These are phyloP conservation scores for Platorchestia sp. DNA, from an alignment of 1,140 invertebrate genomes.

Conservation along the genomic window DNA sequence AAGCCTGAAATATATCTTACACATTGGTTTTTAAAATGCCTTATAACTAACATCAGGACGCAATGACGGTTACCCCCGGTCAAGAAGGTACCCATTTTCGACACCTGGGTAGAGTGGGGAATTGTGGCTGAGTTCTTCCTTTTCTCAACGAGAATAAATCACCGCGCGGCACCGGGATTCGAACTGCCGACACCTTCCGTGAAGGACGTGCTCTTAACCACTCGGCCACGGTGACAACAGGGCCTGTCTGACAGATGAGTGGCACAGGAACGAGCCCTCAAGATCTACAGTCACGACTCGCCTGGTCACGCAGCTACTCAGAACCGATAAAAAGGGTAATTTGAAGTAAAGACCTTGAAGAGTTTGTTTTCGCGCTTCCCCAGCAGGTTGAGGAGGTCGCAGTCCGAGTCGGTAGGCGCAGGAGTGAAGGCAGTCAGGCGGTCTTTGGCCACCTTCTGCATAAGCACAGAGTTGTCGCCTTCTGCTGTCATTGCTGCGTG, in stretches of 20 bases:
- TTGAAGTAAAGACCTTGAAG: slow-evolving; percentile 60
- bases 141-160: no score
- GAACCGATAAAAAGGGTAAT: neutral
- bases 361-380: slow-evolving; percentile 67
- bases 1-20: no score
- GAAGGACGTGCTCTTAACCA: no score
- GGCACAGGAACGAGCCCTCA: neutral
- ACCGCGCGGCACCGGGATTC: no score
- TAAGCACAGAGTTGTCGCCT: slow-evolving; percentile 70
- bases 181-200: no score
- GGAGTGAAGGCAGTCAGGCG: slow-evolving; percentile 67
- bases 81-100: no score
- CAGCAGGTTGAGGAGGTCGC: slow-evolving; percentile 67
- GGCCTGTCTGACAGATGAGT: neutral
- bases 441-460: slow-evolving; percentile 71
- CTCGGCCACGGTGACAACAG: no score
- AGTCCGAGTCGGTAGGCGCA: slow-evolving; percentile 8
- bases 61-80: no score
- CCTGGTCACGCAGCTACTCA: neutral
- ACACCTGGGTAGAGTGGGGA: no score
- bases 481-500: slow-evolving; percentile 71
- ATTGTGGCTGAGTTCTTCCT: no score
- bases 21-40: no score
- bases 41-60: no score
- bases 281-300: neutral